Conservation (phyloP, 2,797 vertebrate species). For the Vipera latastei region DNA sequence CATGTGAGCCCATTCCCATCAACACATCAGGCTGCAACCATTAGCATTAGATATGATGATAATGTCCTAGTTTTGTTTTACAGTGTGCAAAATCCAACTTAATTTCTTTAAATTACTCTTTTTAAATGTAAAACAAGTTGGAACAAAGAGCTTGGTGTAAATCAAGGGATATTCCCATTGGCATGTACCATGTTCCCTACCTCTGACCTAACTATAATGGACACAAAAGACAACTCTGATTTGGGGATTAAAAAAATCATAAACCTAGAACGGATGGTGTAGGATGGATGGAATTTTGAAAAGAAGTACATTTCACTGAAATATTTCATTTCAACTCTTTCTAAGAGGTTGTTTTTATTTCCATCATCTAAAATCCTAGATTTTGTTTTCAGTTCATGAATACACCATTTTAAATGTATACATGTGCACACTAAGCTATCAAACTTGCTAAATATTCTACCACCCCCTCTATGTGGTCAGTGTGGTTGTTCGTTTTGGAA, state of each 20-base stretch:
- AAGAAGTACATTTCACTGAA: not conserved
- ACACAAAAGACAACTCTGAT: not conserved
- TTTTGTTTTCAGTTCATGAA: not conserved
- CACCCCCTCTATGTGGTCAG: not conserved
- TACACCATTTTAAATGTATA: not conserved
- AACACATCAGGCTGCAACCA: not conserved
- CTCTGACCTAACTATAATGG: not conserved
- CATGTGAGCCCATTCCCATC: not conserved
- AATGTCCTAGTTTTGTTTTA: not conserved
- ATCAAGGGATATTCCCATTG: not conserved
- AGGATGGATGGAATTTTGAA: not conserved
- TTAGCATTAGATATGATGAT: not conserved
- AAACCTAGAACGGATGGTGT: not conserved
- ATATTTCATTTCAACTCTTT: not conserved
- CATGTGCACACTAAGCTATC: not conserved
- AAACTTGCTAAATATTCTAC: not conserved
- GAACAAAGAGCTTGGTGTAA: not conserved
- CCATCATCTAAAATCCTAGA: not conserved
- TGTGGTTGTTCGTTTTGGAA: slow-evolving; percentile 41
- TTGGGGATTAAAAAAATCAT: not conserved
- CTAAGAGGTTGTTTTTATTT: not conserved
- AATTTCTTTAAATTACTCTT: not conserved
- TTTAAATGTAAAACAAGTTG: not conserved
- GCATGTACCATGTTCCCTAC: not conserved
- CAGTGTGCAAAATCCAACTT: not conserved